A percentile compares a stretch with the other conserved stretches of the same genome.
phyloP scores from a whole-genome alignment of 1,140 invertebrate species.

The Danaus plexippus region DNA sequence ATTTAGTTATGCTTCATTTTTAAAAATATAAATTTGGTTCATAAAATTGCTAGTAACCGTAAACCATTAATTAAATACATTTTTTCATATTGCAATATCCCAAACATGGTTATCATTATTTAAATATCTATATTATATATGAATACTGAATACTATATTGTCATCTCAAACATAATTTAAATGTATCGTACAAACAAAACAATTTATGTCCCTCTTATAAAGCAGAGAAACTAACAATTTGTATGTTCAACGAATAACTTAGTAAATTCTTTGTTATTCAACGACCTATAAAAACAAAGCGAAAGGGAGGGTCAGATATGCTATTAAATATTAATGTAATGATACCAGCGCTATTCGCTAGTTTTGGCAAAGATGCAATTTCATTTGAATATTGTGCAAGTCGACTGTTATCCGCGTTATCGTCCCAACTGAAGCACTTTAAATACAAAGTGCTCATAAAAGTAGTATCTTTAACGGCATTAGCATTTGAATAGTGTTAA shows the following conservation, averaged over 20 bases:
- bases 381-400: constrained; percentile 71
- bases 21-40: too few relatives aligned
- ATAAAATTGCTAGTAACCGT: too few relatives aligned
- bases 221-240: constrained; percentile 19
- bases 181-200: too few relatives aligned
- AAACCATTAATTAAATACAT: too few relatives aligned
- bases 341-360: constrained; percentile 63
- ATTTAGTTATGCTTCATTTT: too few relatives aligned
- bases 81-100: too few relatives aligned
- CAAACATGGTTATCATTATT: too few relatives aligned
- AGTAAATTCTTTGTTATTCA: constrained; percentile 45
- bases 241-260: constrained; percentile 43
- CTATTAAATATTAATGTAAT: constrained; percentile 70
- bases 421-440: constrained; percentile 54
- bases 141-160: too few relatives aligned
- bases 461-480: constrained; percentile 45
- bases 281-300: constrained; percentile 64
- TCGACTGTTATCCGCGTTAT: constrained; percentile 60
- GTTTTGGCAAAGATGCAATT: constrained; percentile 72
- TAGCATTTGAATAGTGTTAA: constrained; percentile 36
- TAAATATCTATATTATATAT: too few relatives aligned
- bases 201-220: constrained; percentile 1
- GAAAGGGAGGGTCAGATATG: constrained; percentile 54
- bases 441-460: constrained; percentile 67
- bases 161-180: too few relatives aligned